Evolutionary conservation across 2,113 vertebrate species (phyloP).

Genomic region (Pogona vitticeps): DNA sequence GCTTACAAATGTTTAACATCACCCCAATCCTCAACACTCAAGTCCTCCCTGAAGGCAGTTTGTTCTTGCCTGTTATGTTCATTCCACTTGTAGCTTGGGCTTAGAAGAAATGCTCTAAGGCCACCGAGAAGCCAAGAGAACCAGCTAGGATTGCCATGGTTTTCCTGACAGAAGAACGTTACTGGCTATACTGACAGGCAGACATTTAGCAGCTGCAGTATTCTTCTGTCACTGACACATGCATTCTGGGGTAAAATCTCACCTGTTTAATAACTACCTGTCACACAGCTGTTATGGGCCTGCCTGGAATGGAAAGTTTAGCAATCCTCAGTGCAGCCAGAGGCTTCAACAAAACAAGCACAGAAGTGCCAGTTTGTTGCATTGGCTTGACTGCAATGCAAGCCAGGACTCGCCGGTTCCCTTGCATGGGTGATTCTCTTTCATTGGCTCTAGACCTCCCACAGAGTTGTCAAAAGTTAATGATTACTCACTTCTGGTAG

Average conservation of each 20-base stretch:
- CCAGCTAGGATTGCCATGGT: no score
- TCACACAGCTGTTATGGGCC: not conserved
- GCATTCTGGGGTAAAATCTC: not conserved
- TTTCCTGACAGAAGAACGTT: no score
- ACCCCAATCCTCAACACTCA: not conserved
- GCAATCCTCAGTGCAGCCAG: not conserved
- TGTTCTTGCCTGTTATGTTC: not conserved
- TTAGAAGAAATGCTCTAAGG: not conserved
- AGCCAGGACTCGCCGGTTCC: not conserved
- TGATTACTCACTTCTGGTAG: not conserved
- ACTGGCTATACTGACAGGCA: not conserved
- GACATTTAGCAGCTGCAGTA: not conserved
- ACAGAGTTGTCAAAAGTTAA: not conserved
- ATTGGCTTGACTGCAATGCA: not conserved
- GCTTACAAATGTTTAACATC: not conserved
- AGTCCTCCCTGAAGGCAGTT: not conserved
- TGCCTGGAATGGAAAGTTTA: not conserved
- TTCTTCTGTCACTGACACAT: not conserved
- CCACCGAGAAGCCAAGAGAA: no score
- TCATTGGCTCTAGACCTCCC: not conserved
- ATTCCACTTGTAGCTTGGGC: not conserved
- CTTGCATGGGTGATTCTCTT: accelerated
- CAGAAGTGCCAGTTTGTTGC: no score
- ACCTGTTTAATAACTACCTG: not conserved
- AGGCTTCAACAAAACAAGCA: no score